phyloP scores from a whole-genome alignment of 1,140 invertebrate species.

The Drosophila triauraria region DNA sequence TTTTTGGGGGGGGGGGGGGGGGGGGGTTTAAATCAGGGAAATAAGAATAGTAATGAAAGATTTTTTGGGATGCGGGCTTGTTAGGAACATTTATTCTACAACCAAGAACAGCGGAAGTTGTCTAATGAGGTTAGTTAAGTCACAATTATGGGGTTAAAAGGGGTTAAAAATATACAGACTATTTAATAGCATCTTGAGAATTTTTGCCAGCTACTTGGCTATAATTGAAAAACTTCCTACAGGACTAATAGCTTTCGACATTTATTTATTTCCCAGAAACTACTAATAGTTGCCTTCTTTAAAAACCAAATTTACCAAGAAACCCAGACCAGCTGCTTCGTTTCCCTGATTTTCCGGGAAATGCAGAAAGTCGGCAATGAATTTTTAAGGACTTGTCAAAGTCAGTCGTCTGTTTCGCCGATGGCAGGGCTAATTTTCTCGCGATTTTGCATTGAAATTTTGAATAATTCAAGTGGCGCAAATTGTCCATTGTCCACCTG shows the following conservation, averaged over 20 bases:
- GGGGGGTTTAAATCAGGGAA: constrained; percentile 4
- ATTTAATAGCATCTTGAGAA: neutral
- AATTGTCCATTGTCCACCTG: constrained; percentile 55
- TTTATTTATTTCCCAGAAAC: constrained; percentile 11
- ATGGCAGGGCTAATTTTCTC: constrained; percentile 65
- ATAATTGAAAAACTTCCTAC: neutral
- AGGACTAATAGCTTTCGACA: too few relatives aligned
- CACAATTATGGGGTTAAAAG: neutral
- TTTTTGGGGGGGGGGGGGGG: neutral
- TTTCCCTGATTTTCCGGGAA: constrained; percentile 23
- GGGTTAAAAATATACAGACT: neutral
- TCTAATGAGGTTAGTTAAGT: constrained; percentile 14
- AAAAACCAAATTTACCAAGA: neutral
- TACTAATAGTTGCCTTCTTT: constrained; percentile 2
- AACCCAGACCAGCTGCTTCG: constrained; percentile 41
- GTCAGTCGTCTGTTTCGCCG: constrained; percentile 23
- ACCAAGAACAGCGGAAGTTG: constrained; percentile 38
- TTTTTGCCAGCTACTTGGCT: neutral
- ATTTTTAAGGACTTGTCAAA: constrained; percentile 52
- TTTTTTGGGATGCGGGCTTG: constrained; percentile 55
- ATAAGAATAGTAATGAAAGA: constrained; percentile 24
- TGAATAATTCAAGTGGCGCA: constrained; percentile 69
- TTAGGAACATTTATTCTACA: constrained; percentile 35
- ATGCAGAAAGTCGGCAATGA: constrained; percentile 37
- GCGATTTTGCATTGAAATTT: constrained; percentile 74